Evolutionary conservation across 2,797 vertebrate species (phyloP).

Genomic region (Thaleichthys pacificus): DNA sequence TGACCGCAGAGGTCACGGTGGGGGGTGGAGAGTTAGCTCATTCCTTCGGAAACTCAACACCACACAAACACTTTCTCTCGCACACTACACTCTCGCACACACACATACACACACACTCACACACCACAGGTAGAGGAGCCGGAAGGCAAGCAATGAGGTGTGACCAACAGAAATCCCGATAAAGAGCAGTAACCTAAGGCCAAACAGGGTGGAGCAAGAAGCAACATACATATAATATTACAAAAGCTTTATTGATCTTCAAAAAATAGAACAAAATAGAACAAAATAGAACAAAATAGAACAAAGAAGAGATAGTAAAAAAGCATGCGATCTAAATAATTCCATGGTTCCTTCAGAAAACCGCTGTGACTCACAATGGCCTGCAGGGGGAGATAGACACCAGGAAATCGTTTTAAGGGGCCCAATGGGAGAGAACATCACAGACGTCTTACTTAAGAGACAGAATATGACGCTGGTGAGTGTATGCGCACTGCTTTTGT

Average conservation of each 20-base stretch:
- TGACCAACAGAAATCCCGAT: slow-evolving; percentile 6
- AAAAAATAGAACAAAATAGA: neutral
- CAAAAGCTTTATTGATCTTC: too few relatives aligned
- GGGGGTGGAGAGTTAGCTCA: slow-evolving; percentile 36
- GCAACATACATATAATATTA: too few relatives aligned
- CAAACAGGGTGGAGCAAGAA: slow-evolving; percentile 18
- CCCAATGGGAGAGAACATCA: neutral
- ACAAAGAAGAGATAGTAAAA: neutral
- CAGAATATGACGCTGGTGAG: too few relatives aligned
- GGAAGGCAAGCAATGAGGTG: neutral
- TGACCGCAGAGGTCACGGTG: slow-evolving; percentile 21
- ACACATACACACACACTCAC: slow-evolving; percentile 2
- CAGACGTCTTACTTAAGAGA: neutral
- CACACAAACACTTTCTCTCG: neutral
- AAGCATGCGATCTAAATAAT: neutral
- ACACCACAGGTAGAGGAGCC: neutral
- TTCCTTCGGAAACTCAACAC: slow-evolving; percentile 41
- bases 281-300: neutral
- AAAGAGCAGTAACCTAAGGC: neutral
- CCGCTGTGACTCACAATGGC: neutral
- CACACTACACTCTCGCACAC: neutral
- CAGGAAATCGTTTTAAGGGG: neutral
- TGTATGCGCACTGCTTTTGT: neutral
- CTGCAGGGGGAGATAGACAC: neutral
- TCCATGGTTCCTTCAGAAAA: neutral